phyloP scores from a whole-genome alignment of 2,113 vertebrate species.

The Hoplias malabaricus region DNA sequence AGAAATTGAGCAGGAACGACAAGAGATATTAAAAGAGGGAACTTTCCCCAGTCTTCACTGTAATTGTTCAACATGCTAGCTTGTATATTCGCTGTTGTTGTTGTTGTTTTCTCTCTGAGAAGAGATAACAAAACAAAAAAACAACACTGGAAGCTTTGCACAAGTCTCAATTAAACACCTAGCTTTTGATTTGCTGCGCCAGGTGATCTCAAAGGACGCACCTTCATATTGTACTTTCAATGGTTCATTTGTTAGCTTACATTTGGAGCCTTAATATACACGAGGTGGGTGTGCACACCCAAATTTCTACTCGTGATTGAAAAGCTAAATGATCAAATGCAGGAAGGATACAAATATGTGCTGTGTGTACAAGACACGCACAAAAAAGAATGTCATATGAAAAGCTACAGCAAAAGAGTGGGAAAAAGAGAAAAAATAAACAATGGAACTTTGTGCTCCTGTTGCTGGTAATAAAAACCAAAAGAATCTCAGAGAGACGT shows the following conservation, averaged over 20 bases:
- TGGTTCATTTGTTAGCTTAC: constrained; percentile 73
- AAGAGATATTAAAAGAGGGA: neutral
- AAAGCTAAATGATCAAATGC: constrained; percentile 71
- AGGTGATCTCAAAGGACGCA: constrained; percentile 73
- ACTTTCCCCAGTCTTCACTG: constrained; percentile 19
- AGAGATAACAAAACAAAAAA: too few species aligned
- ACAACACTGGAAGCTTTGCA: constrained; percentile 38
- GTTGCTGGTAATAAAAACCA: constrained; percentile 68
- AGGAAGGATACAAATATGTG: constrained; percentile 59
- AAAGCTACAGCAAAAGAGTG: constrained; percentile 31
- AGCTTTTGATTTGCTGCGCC: constrained; percentile 71
- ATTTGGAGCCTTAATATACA: constrained; percentile 68
- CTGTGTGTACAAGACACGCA: constrained; percentile 66
- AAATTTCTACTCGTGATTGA: constrained; percentile 52
- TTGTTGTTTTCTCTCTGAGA: constrained; percentile 33
- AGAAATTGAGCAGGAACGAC: neutral
- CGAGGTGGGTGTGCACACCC: constrained; percentile 66
- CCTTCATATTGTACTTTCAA: constrained; percentile 66
- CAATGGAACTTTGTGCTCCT: constrained; percentile 59
- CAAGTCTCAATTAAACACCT: constrained; percentile 70
- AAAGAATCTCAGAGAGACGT: constrained; percentile 70
- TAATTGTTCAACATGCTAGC: constrained; percentile 26
- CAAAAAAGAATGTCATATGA: constrained; percentile 69
- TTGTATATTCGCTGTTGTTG: constrained; percentile 1
- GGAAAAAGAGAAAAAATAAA: constrained; percentile 68